Base-by-base conservation (phyloP, 2,113 vertebrate species). In the Anarhynchus alexandrinus region DNA sequence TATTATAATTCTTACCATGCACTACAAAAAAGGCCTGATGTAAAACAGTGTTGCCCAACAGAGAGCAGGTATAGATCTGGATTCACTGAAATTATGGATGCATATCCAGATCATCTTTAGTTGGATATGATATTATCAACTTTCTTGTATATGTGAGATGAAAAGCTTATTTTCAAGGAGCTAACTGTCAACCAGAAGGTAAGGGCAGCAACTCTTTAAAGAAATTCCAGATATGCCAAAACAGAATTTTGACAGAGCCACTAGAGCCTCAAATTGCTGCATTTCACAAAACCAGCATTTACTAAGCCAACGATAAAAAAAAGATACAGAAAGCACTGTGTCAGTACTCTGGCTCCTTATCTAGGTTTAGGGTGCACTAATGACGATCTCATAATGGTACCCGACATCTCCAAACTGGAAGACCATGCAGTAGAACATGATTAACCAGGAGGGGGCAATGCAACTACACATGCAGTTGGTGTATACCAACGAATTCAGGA, bases 401-500 rank as follows among this genome's bases (percentile, higher is more conserved):
- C 64, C 14, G 10, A 52, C 45, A 83, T 49, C 73, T 88, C 82
- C 76, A 32, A 70, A 62, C 58, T 86, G 62, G 62, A 87, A 93
- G 26, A 62, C 58, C 73, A 88, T 22, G 89, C 55, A 91, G 55
- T 47, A 70, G 21, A 85, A 26, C 21, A 22, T 3, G 7, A 90
- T 64, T 90, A 95, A 88, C 97, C 97, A 97, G 96, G 93, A 97
- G 96, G 52, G 95, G 97, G 96, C 97, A 97, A 95, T 95, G 61
- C 82, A 94, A 93, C 85, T 90, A 96, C 96, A 96, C 40, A 66
- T 4, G 80, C 85, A 79, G 43, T 32, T 79, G 22, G 5, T 70
- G 10, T 40, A 81, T 0, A 77, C 26, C 47, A 82, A 73, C 0
- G 0, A 70, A 89, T 45, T 67, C 61, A 62, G 66, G 66, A 55